Evolutionary conservation across 2,888 invertebrate species (phyloP).

Genomic region (Catotricha subobsoleta): DNA sequence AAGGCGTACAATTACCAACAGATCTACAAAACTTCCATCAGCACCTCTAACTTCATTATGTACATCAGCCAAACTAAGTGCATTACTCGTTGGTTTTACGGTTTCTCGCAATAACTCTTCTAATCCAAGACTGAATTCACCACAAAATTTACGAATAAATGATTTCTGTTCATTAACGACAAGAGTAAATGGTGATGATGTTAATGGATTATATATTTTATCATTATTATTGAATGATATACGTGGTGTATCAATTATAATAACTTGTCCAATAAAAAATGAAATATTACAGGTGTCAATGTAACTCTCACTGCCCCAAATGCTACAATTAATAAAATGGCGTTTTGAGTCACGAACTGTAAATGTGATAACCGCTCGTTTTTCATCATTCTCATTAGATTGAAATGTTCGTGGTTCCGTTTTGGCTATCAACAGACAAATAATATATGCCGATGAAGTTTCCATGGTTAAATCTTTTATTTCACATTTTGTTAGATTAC

Average conservation of each 20-base stretch:
- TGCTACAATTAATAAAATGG: constrained; percentile 55
- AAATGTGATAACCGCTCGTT: constrained; percentile 55
- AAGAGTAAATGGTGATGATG: constrained; percentile 45
- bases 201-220: constrained; percentile 42
- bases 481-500: too few relatives aligned
- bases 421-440: constrained; percentile 47
- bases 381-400: constrained; percentile 25
- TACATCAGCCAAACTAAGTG: constrained; percentile 19
- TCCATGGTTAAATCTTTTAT: neutral
- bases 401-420: constrained; percentile 33
- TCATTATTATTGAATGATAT: constrained; percentile 36
- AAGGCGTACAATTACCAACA: constrained; percentile 35
- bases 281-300: constrained; percentile 41
- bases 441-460: constrained; percentile 16
- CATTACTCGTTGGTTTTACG: constrained; percentile 34
- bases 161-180: constrained; percentile 47
- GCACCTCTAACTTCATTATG: neutral
- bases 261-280: constrained; percentile 50
- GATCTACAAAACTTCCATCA: neutral
- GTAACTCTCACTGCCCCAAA: constrained; percentile 51
- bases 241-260: constrained; percentile 51
- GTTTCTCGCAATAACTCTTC: constrained; percentile 40
- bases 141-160: constrained; percentile 38
- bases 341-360: constrained; percentile 53
- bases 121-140: constrained; percentile 32